phyloP scores from a whole-genome alignment of 2,888 invertebrate genomes.

The Apotomis betuletana region DNA sequence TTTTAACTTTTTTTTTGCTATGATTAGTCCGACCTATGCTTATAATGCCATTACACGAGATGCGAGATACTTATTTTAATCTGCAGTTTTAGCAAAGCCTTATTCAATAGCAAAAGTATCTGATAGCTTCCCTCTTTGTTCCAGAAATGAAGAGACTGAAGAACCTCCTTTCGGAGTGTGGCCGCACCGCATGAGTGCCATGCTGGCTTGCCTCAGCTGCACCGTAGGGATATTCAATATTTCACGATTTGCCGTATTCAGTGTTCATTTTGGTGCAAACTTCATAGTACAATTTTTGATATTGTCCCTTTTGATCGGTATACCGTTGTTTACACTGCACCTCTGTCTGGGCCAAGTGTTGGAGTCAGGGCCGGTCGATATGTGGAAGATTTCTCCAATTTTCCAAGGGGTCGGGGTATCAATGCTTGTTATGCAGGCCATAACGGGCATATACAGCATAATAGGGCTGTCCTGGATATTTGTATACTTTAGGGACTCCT shows the following conservation, averaged over 20 bases:
- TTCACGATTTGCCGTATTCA: constrained; percentile 92
- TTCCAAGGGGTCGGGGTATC: constrained; percentile 95
- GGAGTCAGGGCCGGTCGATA: constrained; percentile 92
- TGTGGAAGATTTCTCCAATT: constrained; percentile 97
- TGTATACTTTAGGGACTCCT: constrained; percentile 93
- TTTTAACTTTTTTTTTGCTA: too few species aligned
- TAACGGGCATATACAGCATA: constrained; percentile 93
- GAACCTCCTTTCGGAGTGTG: constrained; percentile 76
- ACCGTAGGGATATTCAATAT: constrained; percentile 95
- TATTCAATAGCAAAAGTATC: too few species aligned
- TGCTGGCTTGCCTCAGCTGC: constrained; percentile 92
- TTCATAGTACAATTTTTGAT: constrained; percentile 95
- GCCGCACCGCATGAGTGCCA: constrained; percentile 87
- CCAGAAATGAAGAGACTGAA: constrained; percentile 75
- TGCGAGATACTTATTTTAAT: too few species aligned
- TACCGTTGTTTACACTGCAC: constrained; percentile 93
- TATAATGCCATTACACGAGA: too few species aligned
- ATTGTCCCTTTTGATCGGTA: constrained; percentile 90
- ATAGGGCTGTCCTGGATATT: constrained; percentile 96
- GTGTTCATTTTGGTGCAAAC: constrained; percentile 93
- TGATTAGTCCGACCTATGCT: too few species aligned
- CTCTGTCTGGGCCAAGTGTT: constrained; percentile 93
- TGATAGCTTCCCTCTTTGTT: constrained; percentile 38
- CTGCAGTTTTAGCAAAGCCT: too few species aligned
- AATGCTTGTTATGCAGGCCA: constrained; percentile 89